phyloP scores from a whole-genome alignment of 2,888 invertebrate genomes.

The Malthinus seriepunctatus region DNA sequence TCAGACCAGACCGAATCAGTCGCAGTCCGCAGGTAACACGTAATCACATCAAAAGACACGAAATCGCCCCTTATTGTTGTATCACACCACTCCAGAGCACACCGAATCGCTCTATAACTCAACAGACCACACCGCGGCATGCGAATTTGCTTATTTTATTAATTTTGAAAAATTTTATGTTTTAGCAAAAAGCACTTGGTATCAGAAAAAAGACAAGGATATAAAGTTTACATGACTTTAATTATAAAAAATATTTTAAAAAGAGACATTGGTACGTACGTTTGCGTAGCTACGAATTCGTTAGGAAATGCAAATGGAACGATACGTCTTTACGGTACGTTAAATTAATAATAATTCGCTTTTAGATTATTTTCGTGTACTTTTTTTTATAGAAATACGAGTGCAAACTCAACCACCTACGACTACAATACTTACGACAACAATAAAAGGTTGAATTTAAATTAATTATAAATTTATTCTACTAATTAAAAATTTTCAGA shows the following conservation, averaged over 20 bases:
- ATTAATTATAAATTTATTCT: background rate
- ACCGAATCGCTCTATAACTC: too few species aligned
- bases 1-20: too few species aligned
- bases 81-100: too few species aligned
- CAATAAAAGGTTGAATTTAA: slow-evolving; percentile 2
- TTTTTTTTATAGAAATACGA: slow-evolving; percentile 17
- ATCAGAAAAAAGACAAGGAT: slow-evolving; percentile 65
- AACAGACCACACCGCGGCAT: too few species aligned
- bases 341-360: background rate
- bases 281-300: slow-evolving; percentile 71
- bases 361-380: background rate
- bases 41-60: too few species aligned
- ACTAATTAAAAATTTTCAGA: too few species aligned
- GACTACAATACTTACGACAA: background rate
- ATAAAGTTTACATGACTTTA: slow-evolving; percentile 69
- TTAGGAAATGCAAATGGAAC: slow-evolving; percentile 72
- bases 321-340: slow-evolving; percentile 65
- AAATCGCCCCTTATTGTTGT: too few species aligned
- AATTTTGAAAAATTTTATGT: background rate
- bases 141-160: too few species aligned
- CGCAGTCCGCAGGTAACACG: too few species aligned
- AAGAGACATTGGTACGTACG: slow-evolving; percentile 60
- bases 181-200: slow-evolving; percentile 62
- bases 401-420: slow-evolving; percentile 19
- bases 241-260: slow-evolving; percentile 57